phyloP scores from a whole-genome alignment of 2,113 vertebrate species.

The Lepidothrix coronata region DNA sequence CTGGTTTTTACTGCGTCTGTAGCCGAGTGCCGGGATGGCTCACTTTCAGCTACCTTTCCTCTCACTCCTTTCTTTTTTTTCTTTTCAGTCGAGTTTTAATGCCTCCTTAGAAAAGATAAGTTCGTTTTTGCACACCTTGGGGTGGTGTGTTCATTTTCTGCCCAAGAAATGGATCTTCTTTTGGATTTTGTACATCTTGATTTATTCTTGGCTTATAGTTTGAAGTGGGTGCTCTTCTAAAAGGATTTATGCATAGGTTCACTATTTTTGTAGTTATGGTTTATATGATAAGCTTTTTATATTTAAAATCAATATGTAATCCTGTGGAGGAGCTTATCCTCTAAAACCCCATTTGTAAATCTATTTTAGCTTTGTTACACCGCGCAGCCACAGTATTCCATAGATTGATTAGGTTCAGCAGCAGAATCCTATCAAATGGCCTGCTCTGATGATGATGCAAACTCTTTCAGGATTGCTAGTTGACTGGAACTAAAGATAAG shows the following conservation, averaged over 20 bases:
- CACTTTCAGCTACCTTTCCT: slow-evolving; percentile 47
- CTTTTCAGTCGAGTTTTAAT: slow-evolving; percentile 59
- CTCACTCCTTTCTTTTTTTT: background rate
- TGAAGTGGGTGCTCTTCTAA: slow-evolving; percentile 94
- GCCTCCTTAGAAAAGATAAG: slow-evolving; percentile 74
- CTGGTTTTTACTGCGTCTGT: background rate
- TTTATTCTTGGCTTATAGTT: slow-evolving; percentile 85
- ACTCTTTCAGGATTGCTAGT: slow-evolving; percentile 96
- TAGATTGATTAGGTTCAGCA: slow-evolving; percentile 98
- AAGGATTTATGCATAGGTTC: slow-evolving; percentile 98
- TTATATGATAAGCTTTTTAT: slow-evolving; percentile 99
- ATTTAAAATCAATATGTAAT: slow-evolving; percentile 99
- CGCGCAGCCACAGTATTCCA: slow-evolving; percentile 90
- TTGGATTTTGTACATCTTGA: slow-evolving; percentile 85
- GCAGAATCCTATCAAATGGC: slow-evolving; percentile 95
- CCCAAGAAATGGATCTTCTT: slow-evolving; percentile 89
- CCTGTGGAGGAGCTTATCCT: slow-evolving; percentile 99
- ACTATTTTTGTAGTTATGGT: slow-evolving; percentile 94
- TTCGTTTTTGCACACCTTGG: slow-evolving; percentile 75
- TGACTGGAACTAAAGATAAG: slow-evolving; percentile 95
- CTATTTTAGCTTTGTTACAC: slow-evolving; percentile 99
- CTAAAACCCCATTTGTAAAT: slow-evolving; percentile 98
- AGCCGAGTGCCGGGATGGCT: slow-evolving; percentile 11
- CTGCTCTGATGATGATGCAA: slow-evolving; percentile 96
- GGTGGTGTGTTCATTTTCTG: slow-evolving; percentile 82